These are phyloP conservation scores for Porites lutea DNA, from an alignment of 64 coral and sea anemone genomes.

Conservation along the genomic window DNA sequence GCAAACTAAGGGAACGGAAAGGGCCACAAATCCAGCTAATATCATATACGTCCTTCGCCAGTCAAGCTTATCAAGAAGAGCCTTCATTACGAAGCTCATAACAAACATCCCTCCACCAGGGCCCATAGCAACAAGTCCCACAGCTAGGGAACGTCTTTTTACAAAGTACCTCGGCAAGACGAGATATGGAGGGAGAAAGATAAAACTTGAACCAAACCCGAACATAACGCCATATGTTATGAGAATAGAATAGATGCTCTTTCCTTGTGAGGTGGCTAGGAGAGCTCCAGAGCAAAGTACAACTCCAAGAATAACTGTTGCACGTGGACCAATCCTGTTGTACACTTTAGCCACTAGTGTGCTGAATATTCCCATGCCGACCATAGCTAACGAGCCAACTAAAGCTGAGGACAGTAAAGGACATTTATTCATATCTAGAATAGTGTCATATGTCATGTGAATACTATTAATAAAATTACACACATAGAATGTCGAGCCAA, in stretches of 20 bases:
- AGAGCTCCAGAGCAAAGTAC: background rate
- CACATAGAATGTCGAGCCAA: too few species aligned
- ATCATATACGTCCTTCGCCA: conserved; percentile 26
- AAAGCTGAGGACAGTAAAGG: background rate
- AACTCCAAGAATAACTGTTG: background rate
- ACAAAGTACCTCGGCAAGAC: conserved; percentile 11
- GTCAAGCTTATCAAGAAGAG: conserved; percentile 16
- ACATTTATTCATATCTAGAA: too few species aligned
- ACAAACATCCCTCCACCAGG: conserved; percentile 23
- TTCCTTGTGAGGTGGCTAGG: conserved; percentile 2
- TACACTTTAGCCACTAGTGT: conserved; percentile 16
- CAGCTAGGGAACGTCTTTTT: conserved; percentile 30
- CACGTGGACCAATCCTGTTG: conserved; percentile 9
- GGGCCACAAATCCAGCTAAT: conserved; percentile 29
- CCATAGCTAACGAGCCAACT: conserved; percentile 33
- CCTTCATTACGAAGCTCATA: conserved; percentile 13
- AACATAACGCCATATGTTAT: conserved; percentile 14
- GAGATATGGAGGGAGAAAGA: conserved; percentile 25
- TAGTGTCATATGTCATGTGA: background rate
- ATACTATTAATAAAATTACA: background rate
- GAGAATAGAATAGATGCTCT: background rate
- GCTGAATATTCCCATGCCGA: conserved; percentile 7
- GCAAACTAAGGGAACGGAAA: background rate
- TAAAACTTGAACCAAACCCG: conserved; percentile 22
- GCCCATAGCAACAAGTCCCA: conserved; percentile 32